phyloP scores from a whole-genome alignment of 2,113 vertebrate species.

The Neomonachus schauinslandi region DNA sequence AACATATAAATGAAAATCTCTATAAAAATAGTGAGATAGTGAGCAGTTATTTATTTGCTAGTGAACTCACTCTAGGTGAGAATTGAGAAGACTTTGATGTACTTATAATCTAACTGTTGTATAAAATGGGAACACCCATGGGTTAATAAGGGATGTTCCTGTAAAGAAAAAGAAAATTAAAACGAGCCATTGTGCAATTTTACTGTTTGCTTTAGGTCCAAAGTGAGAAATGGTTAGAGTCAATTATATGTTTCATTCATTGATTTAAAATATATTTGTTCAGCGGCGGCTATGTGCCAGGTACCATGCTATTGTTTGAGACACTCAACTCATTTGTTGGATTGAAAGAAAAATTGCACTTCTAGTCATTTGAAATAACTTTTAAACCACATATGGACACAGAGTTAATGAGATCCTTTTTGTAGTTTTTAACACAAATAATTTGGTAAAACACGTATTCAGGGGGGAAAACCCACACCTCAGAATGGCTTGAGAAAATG shows the following conservation, averaged over 20 bases:
- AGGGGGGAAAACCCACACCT: background rate
- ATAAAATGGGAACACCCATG: background rate
- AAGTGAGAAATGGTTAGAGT: background rate
- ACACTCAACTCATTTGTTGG: conserved; percentile 1
- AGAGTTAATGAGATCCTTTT: conserved; percentile 22
- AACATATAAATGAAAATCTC: background rate
- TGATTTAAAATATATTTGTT: background rate
- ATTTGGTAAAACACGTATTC: background rate
- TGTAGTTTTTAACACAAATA: background rate
- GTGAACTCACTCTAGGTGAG: background rate
- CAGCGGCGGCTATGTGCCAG: background rate
- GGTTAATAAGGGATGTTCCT: background rate
- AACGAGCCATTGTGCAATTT: background rate
- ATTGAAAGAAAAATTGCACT: background rate
- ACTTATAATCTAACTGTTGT: background rate
- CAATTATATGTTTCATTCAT: background rate
- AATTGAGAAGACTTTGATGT: conserved; percentile 21
- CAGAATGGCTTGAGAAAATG: background rate
- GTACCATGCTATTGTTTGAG: background rate
- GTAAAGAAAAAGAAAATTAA: background rate
- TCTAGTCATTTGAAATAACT: conserved; percentile 39
- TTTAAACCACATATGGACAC: background rate
- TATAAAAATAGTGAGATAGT: background rate
- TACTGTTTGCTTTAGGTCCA: background rate
- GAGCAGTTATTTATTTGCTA: background rate